Percentiles rank a stretch among this genome's conserved stretches.
Evolutionary conservation across 2,888 invertebrate species (phyloP).

Genomic region (Agrochola lota): DNA sequence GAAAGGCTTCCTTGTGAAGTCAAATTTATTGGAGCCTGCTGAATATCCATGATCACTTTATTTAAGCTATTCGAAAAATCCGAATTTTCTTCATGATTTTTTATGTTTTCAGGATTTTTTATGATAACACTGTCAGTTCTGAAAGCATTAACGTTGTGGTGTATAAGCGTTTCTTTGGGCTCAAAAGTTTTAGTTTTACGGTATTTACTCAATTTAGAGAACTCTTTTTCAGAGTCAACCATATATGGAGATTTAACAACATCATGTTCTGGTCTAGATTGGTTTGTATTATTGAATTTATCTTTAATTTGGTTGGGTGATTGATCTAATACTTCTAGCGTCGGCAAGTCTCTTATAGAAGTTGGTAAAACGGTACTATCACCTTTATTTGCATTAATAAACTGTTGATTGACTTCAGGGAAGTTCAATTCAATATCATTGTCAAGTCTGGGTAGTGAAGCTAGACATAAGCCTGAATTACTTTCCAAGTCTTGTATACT

Average conservation of each 20-base stretch:
- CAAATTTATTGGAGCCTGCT: conserved; percentile 73
- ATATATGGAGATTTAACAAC: conserved; percentile 62
- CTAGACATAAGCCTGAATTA: conserved; percentile 85
- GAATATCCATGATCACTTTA: conserved; percentile 50
- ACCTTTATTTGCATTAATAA: conserved; percentile 86
- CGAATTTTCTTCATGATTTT: conserved; percentile 71
- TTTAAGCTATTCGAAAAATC: conserved; percentile 49
- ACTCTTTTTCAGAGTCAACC: conserved; percentile 76
- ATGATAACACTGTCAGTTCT: conserved; percentile 88
- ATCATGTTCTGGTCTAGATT: conserved; percentile 47
- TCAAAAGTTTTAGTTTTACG: conserved; percentile 78
- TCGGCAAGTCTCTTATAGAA: conserved; percentile 71
- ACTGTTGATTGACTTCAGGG: conserved; percentile 89
- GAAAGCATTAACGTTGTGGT: conserved; percentile 69
- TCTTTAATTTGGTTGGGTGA: conserved; percentile 56
- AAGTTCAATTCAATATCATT: conserved; percentile 88
- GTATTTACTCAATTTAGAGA: conserved; percentile 84
- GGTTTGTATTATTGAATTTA: conserved; percentile 52
- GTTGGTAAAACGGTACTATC: conserved; percentile 69
- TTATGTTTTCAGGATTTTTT: conserved; percentile 86
- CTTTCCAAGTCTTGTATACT: conserved; percentile 86
- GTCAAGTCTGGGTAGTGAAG: conserved; percentile 86
- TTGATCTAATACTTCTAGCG: conserved; percentile 69
- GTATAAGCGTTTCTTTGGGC: conserved; percentile 61
- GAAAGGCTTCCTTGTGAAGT: conserved; percentile 67